These are phyloP conservation scores for Ammodytes dubius DNA, from an alignment of 2,113 vertebrate species.

Conservation along the genomic window DNA sequence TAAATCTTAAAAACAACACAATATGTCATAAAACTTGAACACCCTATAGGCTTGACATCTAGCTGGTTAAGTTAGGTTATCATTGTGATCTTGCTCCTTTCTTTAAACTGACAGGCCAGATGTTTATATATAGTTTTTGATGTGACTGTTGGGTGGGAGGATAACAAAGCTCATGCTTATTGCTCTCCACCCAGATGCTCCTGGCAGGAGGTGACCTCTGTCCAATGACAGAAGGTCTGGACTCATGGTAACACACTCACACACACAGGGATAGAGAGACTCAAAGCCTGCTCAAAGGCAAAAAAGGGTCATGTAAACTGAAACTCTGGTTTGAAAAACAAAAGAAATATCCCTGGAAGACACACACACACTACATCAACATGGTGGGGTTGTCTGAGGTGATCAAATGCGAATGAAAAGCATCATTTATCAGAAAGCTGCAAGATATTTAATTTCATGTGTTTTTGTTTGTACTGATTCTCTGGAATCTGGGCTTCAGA, in stretches of 20 bases:
- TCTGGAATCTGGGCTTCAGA: not conserved
- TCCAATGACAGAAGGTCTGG: constrained; percentile 42
- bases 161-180: constrained; percentile 13
- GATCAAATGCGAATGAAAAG: constrained; percentile 40
- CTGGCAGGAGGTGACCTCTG: constrained; percentile 69
- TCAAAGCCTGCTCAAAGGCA: constrained; percentile 51
- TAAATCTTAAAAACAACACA: not conserved
- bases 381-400: not conserved
- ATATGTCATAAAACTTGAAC: not conserved
- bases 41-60: not conserved
- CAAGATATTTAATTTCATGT: not conserved
- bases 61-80: not conserved
- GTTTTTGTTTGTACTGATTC: not conserved
- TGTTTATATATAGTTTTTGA: too few relatives aligned
- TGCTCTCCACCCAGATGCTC: constrained; percentile 59
- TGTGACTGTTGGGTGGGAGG: not conserved
- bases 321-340: constrained; percentile 10
- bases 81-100: not conserved
- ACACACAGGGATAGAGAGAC: constrained; percentile 10
- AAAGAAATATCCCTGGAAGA: not conserved
- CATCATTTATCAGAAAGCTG: constrained; percentile 29
- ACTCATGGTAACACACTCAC: constrained; percentile 38
- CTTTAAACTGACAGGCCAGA: not conserved
- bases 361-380: not conserved
- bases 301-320: constrained; percentile 41